Base-by-base conservation (phyloP, 2,888 invertebrate species). In the Phoenoteleia sp. region DNA sequence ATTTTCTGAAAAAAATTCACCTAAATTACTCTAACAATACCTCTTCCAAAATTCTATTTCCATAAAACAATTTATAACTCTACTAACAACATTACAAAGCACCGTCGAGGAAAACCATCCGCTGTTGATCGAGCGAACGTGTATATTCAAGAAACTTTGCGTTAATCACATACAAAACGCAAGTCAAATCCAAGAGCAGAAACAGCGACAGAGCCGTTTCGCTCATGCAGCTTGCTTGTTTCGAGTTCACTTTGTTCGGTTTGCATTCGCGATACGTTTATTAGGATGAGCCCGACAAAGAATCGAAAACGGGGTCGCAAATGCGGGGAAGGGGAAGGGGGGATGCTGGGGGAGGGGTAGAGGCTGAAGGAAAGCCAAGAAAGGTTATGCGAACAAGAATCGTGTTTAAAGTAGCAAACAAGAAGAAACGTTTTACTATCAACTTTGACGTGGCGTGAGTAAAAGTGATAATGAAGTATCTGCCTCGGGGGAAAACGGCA, bases 401-500 rank as follows among this genome's bases (percentile, higher is more conserved):
- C 60, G 36, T 27, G 56, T 62, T 64, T 67, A 54, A 81, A 81
- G 62, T 52, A 62, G 67, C 54, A 67, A 77, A 75, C 64, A 77
- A 33, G 58, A 66, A 54, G 77, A 60, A 77, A 79, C 76, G 79
- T 75, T 84, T 79, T 62, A 64, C 69, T 74, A 66, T 80, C 79
- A 84, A 80, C 62, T 79, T 79, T 69, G 84, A 80, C 64, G 60
- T 56, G 72, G 45, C 23, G 66, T 49, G 29, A 62, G 79, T 64
- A 72, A 83, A 83, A 83, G 84, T 69, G 76, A 84, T 84, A 84
- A 84, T 80, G 84, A 80, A 84, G 84, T 74, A 84, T 79, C 75
- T 42, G 79, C 84, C 84, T 69, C 80, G 36, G 49, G 80, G 79
- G 71, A 76, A 60, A 66, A 79, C 66, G 64, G 60, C 80, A 80